phyloP scores from a whole-genome alignment of 1,140 invertebrate genomes.

The Heliothis virescens region DNA sequence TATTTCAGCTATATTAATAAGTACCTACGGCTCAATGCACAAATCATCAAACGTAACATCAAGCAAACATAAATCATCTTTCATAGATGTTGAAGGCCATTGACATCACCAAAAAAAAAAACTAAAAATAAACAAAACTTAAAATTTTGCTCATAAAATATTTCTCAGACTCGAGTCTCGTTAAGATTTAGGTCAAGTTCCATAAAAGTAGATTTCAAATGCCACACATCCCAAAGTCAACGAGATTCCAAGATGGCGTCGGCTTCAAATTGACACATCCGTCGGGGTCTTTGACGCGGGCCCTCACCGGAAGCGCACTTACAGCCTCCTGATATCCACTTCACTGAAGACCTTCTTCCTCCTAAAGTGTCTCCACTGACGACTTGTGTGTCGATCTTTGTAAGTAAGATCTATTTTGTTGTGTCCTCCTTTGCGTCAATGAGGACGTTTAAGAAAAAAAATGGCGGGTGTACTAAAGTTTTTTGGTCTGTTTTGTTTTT shows the following conservation, averaged over 20 bases:
- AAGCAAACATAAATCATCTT: too few species aligned
- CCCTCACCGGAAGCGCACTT: slow-evolving; percentile 60
- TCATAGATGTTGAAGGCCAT: too few species aligned
- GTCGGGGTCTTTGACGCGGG: slow-evolving; percentile 56
- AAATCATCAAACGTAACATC: too few species aligned
- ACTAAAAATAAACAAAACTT: too few species aligned
- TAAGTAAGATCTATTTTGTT: slow-evolving; percentile 28
- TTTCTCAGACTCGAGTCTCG: not conserved
- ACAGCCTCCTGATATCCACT: slow-evolving; percentile 60
- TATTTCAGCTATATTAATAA: too few species aligned
- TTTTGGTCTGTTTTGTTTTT: not conserved
- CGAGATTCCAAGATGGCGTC: slow-evolving; percentile 59
- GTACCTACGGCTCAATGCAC: too few species aligned
- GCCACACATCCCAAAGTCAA: slow-evolving; percentile 41
- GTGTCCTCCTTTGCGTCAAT: slow-evolving; percentile 22
- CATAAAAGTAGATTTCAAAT: slow-evolving; percentile 49
- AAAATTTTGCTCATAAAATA: not conserved
- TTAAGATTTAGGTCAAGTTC: slow-evolving; percentile 56
- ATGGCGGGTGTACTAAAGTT: not conserved
- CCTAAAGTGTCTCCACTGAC: slow-evolving; percentile 41
- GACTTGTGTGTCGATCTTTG: slow-evolving; percentile 43
- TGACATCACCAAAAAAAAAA: too few species aligned
- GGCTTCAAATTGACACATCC: slow-evolving; percentile 64
- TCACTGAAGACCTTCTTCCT: slow-evolving; percentile 47
- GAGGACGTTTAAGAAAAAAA: slow-evolving; percentile 12